Percentiles rank a stretch among this genome's conserved stretches.
phyloP scores from a whole-genome alignment of 2,888 invertebrate species.

The Subacronicta megacephala region DNA sequence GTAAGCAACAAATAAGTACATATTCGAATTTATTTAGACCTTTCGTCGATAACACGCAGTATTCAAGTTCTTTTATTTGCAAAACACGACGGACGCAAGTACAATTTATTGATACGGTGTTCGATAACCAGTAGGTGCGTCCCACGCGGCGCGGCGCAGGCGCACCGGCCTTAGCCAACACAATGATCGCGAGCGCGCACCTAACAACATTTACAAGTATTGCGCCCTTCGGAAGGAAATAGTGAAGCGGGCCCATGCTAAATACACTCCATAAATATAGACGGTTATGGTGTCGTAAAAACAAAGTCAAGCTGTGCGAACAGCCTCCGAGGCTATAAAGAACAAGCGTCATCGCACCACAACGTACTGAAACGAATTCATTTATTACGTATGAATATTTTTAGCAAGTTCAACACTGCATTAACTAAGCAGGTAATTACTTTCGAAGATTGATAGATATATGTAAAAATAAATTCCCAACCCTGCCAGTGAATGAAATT shows the following conservation, averaged over 20 bases:
- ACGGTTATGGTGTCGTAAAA: constrained; percentile 85
- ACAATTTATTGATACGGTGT: constrained; percentile 87
- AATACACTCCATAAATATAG: constrained; percentile 84
- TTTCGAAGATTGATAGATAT: constrained; percentile 39
- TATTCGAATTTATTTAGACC: constrained; percentile 85
- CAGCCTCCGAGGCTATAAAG: constrained; percentile 75
- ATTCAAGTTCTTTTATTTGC: constrained; percentile 83
- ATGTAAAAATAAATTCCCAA: constrained; percentile 13
- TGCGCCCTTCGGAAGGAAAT: constrained; percentile 80
- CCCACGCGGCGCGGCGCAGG: constrained; percentile 78
- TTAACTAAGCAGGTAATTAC: constrained; percentile 50
- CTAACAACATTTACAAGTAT: constrained; percentile 72
- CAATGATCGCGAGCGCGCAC: constrained; percentile 70
- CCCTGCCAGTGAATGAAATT: constrained; percentile 17
- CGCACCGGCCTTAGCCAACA: constrained; percentile 52
- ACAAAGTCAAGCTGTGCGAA: constrained; percentile 86
- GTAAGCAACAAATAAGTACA: constrained; percentile 79
- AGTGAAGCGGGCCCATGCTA: constrained; percentile 78
- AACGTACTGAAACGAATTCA: constrained; percentile 55
- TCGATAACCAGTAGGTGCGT: constrained; percentile 85
- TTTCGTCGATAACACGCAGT: constrained; percentile 82
- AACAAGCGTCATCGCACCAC: constrained; percentile 74
- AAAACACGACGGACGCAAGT: constrained; percentile 82
- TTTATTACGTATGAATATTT: constrained; percentile 61
- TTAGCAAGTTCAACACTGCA: constrained; percentile 46